Evolutionary conservation across 2,797 vertebrate species (phyloP).

Genomic region (Tadarida brasiliensis): DNA sequence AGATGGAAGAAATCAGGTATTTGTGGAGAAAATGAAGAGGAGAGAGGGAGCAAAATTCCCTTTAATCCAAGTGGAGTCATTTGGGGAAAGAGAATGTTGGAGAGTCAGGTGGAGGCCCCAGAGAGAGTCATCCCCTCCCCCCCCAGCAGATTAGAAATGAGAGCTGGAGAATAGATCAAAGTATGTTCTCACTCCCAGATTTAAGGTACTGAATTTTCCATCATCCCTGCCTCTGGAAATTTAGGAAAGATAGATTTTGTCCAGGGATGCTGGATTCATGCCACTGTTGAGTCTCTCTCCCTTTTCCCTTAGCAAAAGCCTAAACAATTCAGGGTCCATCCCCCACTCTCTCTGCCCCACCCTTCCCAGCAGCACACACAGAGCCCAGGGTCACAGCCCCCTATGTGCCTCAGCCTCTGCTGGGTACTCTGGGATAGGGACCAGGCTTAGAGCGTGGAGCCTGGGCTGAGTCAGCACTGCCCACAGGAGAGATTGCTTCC

Average conservation of each 20-base stretch:
- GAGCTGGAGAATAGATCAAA: neutral
- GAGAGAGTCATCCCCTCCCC: neutral
- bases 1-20: neutral
- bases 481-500: slow-evolving; percentile 48
- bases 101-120: neutral
- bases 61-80: neutral
- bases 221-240: neutral
- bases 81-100: neutral
- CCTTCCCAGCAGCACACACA: accelerated
- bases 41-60: neutral
- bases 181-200: slow-evolving; percentile 14
- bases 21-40: neutral
- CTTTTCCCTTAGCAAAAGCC: neutral
- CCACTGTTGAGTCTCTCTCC: neutral
- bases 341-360: neutral
- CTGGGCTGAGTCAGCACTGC: neutral
- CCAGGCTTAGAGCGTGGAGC: neutral
- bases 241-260: neutral
- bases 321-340: neutral
- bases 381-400: neutral
- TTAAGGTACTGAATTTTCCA: neutral
- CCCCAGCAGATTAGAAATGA: neutral
- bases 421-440: neutral
- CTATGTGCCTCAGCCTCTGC: neutral
- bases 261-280: neutral